Percentiles rank a stretch among this genome's conserved stretches.
phyloP scores from a whole-genome alignment of 2,797 vertebrate species.

The Syngnathus acus region DNA sequence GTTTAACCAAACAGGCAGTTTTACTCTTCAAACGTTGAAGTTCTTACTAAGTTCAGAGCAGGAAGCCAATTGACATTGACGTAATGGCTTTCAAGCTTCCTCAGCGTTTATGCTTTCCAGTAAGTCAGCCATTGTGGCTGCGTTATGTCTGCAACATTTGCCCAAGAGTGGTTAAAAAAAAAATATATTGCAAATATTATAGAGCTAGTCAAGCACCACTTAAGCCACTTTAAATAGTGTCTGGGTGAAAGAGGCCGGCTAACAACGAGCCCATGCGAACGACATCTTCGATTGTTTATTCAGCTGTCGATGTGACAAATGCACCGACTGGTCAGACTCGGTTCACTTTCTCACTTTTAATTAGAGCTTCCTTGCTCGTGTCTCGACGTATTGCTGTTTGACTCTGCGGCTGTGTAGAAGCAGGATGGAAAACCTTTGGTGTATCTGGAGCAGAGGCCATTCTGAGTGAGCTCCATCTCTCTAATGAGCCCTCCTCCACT shows the following conservation, averaged over 20 bases:
- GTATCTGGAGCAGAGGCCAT: conserved; percentile 50
- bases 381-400: not conserved
- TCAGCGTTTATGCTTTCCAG: not conserved
- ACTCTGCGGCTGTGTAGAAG: not conserved
- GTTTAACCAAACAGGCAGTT: too few relatives aligned
- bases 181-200: not conserved
- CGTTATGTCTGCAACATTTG: not conserved
- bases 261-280: conserved; percentile 1
- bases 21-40: not conserved
- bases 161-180: not conserved
- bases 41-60: not conserved
- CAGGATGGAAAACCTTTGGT: conserved; percentile 17
- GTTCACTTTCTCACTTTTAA: conserved; percentile 29
- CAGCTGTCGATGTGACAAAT: conserved; percentile 10
- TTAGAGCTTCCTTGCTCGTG: conserved; percentile 18
- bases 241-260: not conserved
- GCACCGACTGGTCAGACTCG: conserved; percentile 19
- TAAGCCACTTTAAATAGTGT: too few relatives aligned
- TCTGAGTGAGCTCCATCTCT: conserved; percentile 32
- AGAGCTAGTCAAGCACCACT: not conserved
- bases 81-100: not conserved
- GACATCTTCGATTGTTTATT: conserved; percentile 9
- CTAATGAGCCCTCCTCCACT: conserved; percentile 55
- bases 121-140: not conserved
- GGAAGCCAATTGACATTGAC: not conserved